Evolutionary conservation across 1,140 invertebrate genomes (phyloP), one percentile per base, ranked within the genome.

Genomic region (Macrostomum lignano): DNA sequence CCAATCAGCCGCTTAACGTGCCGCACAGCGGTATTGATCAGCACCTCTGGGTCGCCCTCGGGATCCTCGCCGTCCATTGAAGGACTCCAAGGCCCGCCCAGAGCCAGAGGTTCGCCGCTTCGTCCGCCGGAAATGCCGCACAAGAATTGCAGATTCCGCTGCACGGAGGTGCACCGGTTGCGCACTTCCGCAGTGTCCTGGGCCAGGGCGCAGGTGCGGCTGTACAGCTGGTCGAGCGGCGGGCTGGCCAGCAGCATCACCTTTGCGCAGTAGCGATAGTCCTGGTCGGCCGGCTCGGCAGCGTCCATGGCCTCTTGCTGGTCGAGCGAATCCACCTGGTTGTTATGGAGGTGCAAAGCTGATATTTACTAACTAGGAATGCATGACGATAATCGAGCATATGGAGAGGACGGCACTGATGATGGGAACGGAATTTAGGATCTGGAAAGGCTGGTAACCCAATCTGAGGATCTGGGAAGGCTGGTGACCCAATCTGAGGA

Each of bases 31-130:
- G 82, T 91, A 48, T 71, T 74, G 36, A 91, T 81, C 20, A 91
- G 62, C 20, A 86, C 79, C 28, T 68, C 66, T 3, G 79, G 78
- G 58, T 88, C 74, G 28, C 66, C 69, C 17, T 72, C 69, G 1
- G 84, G 82, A 60, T 84, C 71, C 36, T 67, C 59, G 7, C 84
- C 84, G 60, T 93, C 84, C 31, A 81, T 48, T 2, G 76, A 79
- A 13, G 79, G 74, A 51, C 75, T 81, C 81, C 81, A 91, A 1
- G 78, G 71, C 2, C 84, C 84, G 35, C 84, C 84, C 44, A 93
- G 81, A 10, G 78, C 77, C 71, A 86, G 79, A 13, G 74, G 74
- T 60, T 91, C 81, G 47, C 73, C 74, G 62, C 86, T 84, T n/a
- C n/a, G n/a, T n/a, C n/a, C n/a, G 10, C 74, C 76, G 35, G 61